These are phyloP conservation scores for Epinotia ramella DNA, from an alignment of 2,888 invertebrate genomes.

Conservation along the genomic window DNA sequence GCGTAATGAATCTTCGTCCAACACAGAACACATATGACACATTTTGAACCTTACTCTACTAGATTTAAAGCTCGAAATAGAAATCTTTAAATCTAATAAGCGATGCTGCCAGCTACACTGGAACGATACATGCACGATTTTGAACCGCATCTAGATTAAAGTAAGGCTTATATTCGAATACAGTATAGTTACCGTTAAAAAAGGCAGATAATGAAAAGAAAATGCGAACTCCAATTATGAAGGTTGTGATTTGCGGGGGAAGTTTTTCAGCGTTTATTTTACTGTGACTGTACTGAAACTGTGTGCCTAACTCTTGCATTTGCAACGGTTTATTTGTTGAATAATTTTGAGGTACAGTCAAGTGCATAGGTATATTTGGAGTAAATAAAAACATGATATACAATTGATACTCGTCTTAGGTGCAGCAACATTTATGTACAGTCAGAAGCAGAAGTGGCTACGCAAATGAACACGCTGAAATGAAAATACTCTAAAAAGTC, in stretches of 20 bases:
- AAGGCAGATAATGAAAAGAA: constrained; percentile 35
- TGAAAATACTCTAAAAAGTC: too few species aligned
- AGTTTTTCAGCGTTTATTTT: constrained; percentile 27
- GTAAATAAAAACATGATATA: too few species aligned
- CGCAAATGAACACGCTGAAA: too few species aligned
- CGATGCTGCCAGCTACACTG: constrained; percentile 5
- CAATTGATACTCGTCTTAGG: too few species aligned
- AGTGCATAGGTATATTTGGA: background rate
- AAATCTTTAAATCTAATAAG: constrained; percentile 13
- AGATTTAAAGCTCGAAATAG: constrained; percentile 1
- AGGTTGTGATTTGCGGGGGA: constrained; percentile 36
- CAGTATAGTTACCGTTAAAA: constrained; percentile 13
- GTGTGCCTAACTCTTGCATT: constrained; percentile 5
- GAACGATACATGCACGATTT: background rate
- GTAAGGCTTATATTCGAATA: background rate
- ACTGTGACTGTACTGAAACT: constrained; percentile 23
- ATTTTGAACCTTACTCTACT: constrained; percentile 7
- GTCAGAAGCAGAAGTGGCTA: too few species aligned
- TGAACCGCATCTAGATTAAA: background rate
- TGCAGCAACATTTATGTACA: too few species aligned
- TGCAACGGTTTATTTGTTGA: background rate
- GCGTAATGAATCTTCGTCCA: constrained; percentile 32
- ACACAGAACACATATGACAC: background rate
- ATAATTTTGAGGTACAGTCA: background rate
- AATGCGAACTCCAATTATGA: constrained; percentile 39